These are phyloP conservation scores for Cephus pulcher DNA, from an alignment of 2,888 invertebrate species.

Conservation along the genomic window DNA sequence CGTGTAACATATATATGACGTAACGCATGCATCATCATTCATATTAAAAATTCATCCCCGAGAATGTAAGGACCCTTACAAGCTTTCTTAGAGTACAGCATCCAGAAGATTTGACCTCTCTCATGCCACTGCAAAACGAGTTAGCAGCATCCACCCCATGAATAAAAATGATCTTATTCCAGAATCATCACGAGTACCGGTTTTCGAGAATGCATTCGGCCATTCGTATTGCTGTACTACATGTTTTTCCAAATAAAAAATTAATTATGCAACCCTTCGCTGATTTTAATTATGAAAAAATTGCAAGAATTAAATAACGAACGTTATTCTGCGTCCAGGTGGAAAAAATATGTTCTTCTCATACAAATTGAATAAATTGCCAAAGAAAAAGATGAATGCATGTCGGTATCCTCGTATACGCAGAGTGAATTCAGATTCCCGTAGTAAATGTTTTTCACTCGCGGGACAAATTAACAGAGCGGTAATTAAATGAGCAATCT, in stretches of 20 bases:
- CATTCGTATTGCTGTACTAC: background rate
- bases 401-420: background rate
- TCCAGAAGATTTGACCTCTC: conserved; percentile 27
- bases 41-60: background rate
- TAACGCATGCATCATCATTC: background rate
- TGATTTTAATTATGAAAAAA: background rate
- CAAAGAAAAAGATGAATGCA: background rate
- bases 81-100: conserved; percentile 25
- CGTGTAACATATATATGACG: background rate
- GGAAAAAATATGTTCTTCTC: background rate
- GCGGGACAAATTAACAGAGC: conserved; percentile 22
- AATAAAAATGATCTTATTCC: background rate
- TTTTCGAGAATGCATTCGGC: background rate
- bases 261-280: too few relatives aligned
- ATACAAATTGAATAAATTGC: background rate
- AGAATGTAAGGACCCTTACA: background rate
- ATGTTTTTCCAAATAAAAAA: background rate
- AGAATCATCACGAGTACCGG: background rate
- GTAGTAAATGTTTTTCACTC: conserved; percentile 5
- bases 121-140: conserved; percentile 25
- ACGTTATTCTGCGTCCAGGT: background rate
- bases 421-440: background rate
- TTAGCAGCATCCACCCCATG: conserved; percentile 1
- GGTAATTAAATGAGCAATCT: conserved; percentile 27
- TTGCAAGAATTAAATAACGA: background rate